A percentile compares a stretch with the other conserved stretches of the same genome.
Evolutionary conservation across 2,888 invertebrate genomes (phyloP).

Genomic region (Netelia virgata): DNA sequence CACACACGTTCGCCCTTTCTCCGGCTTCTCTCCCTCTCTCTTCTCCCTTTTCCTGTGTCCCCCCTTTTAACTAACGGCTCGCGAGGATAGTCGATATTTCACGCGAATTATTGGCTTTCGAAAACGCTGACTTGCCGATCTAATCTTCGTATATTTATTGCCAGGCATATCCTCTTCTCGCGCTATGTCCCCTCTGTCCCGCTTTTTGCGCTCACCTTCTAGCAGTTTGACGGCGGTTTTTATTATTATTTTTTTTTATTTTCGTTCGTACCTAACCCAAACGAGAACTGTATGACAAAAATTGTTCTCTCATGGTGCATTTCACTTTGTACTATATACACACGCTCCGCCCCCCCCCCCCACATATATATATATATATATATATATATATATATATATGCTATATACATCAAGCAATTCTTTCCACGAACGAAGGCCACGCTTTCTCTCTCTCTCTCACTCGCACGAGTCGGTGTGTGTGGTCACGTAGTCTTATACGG

Average conservation of each 20-base stretch:
- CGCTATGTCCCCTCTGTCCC: constrained; percentile 46
- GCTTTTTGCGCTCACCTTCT: constrained; percentile 61
- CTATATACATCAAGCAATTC: constrained; percentile 47
- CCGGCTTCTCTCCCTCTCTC: constrained; percentile 27
- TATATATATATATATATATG: constrained; percentile 3
- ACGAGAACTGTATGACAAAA: constrained; percentile 31
- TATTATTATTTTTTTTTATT: constrained; percentile 38
- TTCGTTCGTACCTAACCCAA: constrained; percentile 21
- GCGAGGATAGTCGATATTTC: constrained; percentile 72
- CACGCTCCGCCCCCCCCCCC: too few species aligned
- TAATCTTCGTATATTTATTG: constrained; percentile 76
- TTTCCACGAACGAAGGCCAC: constrained; percentile 31
- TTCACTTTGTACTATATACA: constrained; percentile 29
- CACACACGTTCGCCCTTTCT: constrained; percentile 36
- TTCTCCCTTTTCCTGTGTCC: constrained; percentile 23
- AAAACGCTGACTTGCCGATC: constrained; percentile 76
- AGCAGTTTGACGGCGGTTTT: constrained; percentile 63
- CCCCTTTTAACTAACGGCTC: constrained; percentile 63
- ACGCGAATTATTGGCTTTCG: constrained; percentile 75
- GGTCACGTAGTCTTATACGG: constrained; percentile 46
- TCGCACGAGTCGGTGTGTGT: not conserved
- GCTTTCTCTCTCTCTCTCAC: constrained; percentile 11
- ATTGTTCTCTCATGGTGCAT: constrained; percentile 23
- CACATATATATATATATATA: not conserved
- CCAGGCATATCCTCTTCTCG: constrained; percentile 70